Evolutionary conservation across 2,113 vertebrate genomes (phyloP).

Genomic region (Empidonax traillii): DNA sequence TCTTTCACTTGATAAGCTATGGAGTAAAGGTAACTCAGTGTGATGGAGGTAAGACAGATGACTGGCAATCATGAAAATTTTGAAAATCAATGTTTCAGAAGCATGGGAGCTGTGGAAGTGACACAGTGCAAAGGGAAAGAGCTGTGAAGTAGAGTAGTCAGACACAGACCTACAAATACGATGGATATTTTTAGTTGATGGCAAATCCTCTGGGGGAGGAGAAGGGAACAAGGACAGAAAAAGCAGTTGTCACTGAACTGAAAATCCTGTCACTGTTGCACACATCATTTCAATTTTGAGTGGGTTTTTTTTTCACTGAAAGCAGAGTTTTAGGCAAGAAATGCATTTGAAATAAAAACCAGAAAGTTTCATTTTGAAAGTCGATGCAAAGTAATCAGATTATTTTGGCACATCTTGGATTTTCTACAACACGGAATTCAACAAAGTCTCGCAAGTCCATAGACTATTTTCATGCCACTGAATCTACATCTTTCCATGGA

Average conservation of each 20-base stretch:
- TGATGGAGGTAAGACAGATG: not conserved
- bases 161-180: constrained; percentile 21
- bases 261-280: constrained; percentile 45
- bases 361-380: constrained; percentile 31
- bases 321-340: constrained; percentile 23
- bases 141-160: constrained; percentile 21
- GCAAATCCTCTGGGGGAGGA: constrained; percentile 2
- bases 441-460: constrained; percentile 40
- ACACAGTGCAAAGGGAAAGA: not conserved
- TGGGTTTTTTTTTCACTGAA: not conserved
- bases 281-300: not conserved
- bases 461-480: constrained; percentile 29
- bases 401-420: constrained; percentile 27
- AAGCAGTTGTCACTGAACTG: constrained; percentile 38
- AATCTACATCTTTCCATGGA: constrained; percentile 36
- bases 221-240: constrained; percentile 10
- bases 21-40: not conserved
- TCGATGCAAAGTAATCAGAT: constrained; percentile 18
- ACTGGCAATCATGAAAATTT: not conserved
- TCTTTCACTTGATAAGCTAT: not conserved
- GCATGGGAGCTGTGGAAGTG: not conserved
- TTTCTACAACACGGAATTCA: constrained; percentile 41
- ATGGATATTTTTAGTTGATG: constrained; percentile 43
- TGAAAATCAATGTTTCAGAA: constrained; percentile 4
- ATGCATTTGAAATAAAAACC: constrained; percentile 11